Conservation (phyloP, 2,113 vertebrate genomes). For the Scolopax mira region DNA sequence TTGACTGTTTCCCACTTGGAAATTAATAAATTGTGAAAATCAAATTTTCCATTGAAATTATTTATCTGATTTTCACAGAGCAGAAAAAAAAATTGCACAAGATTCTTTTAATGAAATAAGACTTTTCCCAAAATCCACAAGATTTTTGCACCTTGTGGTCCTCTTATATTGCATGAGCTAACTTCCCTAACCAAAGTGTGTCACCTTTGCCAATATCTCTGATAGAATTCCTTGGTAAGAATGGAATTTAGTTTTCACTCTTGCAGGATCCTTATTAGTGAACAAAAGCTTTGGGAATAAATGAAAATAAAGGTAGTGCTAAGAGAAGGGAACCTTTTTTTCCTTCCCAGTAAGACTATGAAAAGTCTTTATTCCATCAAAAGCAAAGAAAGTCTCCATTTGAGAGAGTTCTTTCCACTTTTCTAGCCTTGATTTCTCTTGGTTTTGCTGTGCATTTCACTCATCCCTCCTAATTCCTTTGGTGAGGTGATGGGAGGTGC, state of each 20-base stretch:
- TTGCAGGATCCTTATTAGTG: not conserved
- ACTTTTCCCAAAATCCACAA: not conserved
- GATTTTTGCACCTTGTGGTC: not conserved
- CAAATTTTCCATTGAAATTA: not conserved
- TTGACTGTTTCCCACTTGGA: not conserved
- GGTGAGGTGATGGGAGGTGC: not conserved
- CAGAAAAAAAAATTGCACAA: not conserved
- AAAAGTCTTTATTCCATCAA: not conserved
- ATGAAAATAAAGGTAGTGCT: not conserved
- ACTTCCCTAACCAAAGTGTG: not conserved
- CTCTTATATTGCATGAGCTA: not conserved
- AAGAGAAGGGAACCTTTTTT: not conserved
- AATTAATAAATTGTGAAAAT: not conserved
- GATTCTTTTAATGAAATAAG: not conserved
- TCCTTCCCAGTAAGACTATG: not conserved
- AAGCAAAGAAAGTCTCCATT: not conserved
- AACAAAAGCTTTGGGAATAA: not conserved
- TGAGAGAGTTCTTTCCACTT: not conserved
- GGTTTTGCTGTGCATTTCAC: not conserved
- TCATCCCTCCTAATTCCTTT: not conserved
- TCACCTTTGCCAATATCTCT: not conserved
- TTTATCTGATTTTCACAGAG: not conserved
- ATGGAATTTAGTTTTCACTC: not conserved
- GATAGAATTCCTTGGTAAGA: not conserved
- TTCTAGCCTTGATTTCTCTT: not conserved